Base-by-base conservation (phyloP, 1,140 invertebrate genomes). In the Scaptomyza graminum region DNA sequence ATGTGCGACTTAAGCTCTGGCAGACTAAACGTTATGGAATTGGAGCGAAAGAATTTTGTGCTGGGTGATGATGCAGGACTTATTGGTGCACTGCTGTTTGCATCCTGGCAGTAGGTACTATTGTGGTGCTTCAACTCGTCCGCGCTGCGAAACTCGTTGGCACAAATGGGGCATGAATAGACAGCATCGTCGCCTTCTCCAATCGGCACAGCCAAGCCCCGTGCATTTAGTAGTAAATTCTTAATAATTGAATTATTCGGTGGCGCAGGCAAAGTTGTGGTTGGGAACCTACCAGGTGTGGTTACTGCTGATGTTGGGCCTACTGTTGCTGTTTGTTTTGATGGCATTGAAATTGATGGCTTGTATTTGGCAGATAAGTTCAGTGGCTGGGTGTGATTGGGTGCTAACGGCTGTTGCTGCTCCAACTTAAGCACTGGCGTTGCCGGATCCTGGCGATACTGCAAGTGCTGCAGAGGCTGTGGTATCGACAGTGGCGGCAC, bases 221-320 rank as follows among this genome's bases (percentile, higher is more conserved):
- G 93, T 52, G 94, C 94, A 92, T 96, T 97, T 31, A 96, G 89
- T 5, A 97, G 88, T 8, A 97, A 93, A 90, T 97, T 96, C 90
- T 97, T 97, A 57, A 97, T 97, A 47, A 97, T 96, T 4, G 95
- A 96, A 16, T 95, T 93, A 79, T 96, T 95, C 0, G 80, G 51
- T 34, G 85, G 72, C 7, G 72, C 63, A 2, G 55, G 12, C 0
- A 67, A 13, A 0, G 39, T 39, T 8, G 46, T 54, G 11, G 71
- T 59, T 0, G 55, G 39, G 31, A 39, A 63, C 16, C 72, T 71
- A 3, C 71, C 5, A 61, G 18, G 11, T n/a, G 16, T 56, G 16
- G 39, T 22, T n/a, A 44, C 6, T 12, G 12, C 5, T 15, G 72
- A 18, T n/a, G 28, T 39, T 39, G 37, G 34, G 16, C 49, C 2